Evolutionary conservation across 2,113 vertebrate genomes (phyloP), one percentile per base, ranked within the genome.

Genomic region (Uria lomvia): DNA sequence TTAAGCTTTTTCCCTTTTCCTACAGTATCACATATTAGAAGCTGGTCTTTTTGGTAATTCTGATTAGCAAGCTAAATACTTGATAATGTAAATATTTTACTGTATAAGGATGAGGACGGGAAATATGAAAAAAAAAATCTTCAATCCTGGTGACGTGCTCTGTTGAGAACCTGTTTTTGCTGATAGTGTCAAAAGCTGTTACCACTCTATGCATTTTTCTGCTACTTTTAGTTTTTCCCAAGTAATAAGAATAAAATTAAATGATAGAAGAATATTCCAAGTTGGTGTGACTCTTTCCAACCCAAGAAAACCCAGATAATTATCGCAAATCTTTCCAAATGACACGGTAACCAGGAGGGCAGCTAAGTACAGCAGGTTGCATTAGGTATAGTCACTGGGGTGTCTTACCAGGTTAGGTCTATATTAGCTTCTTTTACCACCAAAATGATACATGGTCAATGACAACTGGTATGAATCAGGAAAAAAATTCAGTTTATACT

Each of bases 141-240:
- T 8, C 30, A 83, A 91, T 18, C 9, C 53, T 70, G 4, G 5
- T 45, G 53, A 76, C 0, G 0, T 21, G 17, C 13, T 86, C 36
- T 43, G 53, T 23, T 9, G 7, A 89, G 8, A 80, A 77, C 8
- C 12, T 68, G 10, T 0, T 24, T 70, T 82, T 86, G 12, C 32
- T 20, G 29, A 45, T 38, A 22, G 26, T 72, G 22, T 87, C 58
- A 52, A 45, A 89, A 91, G 40, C 45, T 90, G 8, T 42, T 60
- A 30, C 12, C 7, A 12, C 13, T 29, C 11, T 11, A 11, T 4
- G n/a, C 13, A 8, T 38, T 55, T 43, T 49, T 42, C 42, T 21
- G 12, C 1, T 73, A 52, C 27, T 67, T 88, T 15, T 15, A 47
- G 15, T 68, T 95, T 83, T 47, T 56, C 6, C 19, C 2, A 8